Conservation (phyloP, 2,888 invertebrate genomes). For the Charanyca ferruginea region DNA sequence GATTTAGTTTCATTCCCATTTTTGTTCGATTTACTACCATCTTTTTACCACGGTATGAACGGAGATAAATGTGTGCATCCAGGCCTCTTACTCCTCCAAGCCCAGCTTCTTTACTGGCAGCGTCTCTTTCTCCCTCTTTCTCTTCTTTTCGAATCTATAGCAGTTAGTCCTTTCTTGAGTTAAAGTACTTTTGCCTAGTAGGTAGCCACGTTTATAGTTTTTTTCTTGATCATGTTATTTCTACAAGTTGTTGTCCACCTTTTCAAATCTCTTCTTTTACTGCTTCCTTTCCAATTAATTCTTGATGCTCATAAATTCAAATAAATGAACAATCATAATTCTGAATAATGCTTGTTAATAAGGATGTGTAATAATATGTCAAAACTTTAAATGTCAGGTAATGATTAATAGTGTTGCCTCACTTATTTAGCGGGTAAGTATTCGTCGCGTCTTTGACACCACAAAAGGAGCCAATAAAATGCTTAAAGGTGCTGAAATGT, state of each 20-base stretch:
- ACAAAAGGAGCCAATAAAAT: slow-evolving; percentile 33
- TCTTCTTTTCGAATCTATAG: too few relatives aligned
- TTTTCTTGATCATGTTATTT: too few relatives aligned
- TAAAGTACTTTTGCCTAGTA: too few relatives aligned
- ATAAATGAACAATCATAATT: slow-evolving; percentile 20
- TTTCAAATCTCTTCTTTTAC: not conserved
- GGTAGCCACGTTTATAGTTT: too few relatives aligned
- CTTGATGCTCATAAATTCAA: not conserved
- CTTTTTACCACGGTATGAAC: too few relatives aligned
- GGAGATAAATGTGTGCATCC: too few relatives aligned
- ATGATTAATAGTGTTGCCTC: slow-evolving; percentile 47
- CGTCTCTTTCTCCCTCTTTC: too few relatives aligned
- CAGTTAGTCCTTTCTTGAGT: too few relatives aligned
- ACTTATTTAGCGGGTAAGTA: slow-evolving; percentile 21
- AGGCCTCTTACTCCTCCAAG: too few relatives aligned
- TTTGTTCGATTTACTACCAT: not conserved
- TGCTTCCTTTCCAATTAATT: slow-evolving; percentile 1
- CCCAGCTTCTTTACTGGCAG: too few relatives aligned
- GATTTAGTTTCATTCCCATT: too few relatives aligned
- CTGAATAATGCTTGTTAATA: not conserved
- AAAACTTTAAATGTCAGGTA: slow-evolving; percentile 52
- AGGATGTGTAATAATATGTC: slow-evolving; percentile 47
- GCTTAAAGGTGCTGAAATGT: slow-evolving; percentile 11
- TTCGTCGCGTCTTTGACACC: slow-evolving; percentile 14
- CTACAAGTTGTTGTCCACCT: not conserved